Evolutionary conservation across 2,797 vertebrate species (phyloP).

Genomic region (Sebastiscus tertius): DNA sequence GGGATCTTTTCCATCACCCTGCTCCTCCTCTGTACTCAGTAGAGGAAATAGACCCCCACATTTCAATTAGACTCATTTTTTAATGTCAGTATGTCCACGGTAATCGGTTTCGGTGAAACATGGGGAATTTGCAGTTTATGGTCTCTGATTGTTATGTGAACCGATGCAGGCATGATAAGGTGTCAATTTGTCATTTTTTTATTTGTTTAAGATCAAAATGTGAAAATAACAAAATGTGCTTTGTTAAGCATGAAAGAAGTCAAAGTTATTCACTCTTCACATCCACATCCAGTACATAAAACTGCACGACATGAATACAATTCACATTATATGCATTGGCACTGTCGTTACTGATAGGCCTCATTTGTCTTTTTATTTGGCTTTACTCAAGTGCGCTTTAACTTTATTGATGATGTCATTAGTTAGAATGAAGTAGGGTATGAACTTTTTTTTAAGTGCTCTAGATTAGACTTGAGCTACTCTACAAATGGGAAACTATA

Average conservation of each 20-base stretch:
- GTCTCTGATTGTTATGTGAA: conserved; percentile 30
- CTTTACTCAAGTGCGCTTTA: conserved; percentile 71
- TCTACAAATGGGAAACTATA: conserved; percentile 44
- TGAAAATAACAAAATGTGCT: conserved; percentile 48
- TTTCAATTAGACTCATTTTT: conserved; percentile 14
- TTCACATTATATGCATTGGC: conserved; percentile 38
- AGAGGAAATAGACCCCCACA: conserved; percentile 16
- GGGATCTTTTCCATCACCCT: conserved; percentile 2
- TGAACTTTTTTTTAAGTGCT: conserved; percentile 57
- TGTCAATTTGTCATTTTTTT: conserved; percentile 31
- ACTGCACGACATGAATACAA: conserved; percentile 11
- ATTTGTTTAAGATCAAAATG: conserved; percentile 36
- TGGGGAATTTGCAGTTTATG: conserved; percentile 31
- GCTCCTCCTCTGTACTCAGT: conserved; percentile 16
- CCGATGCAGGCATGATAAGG: conserved; percentile 33
- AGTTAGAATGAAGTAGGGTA: conserved; percentile 50
- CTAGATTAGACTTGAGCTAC: conserved; percentile 53
- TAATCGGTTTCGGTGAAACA: conserved; percentile 16
- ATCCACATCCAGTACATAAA: conserved; percentile 32
- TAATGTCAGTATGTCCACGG: conserved; percentile 16
- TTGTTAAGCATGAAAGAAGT: conserved; percentile 35
- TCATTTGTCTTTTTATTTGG: conserved; percentile 54
- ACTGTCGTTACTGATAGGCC: conserved; percentile 15
- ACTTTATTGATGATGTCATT: conserved; percentile 71
- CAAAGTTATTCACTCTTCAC: conserved; percentile 30